These are phyloP conservation scores for Datnioides undecimradiatus DNA, from an alignment of 2,113 vertebrate species.

Conservation along the genomic window DNA sequence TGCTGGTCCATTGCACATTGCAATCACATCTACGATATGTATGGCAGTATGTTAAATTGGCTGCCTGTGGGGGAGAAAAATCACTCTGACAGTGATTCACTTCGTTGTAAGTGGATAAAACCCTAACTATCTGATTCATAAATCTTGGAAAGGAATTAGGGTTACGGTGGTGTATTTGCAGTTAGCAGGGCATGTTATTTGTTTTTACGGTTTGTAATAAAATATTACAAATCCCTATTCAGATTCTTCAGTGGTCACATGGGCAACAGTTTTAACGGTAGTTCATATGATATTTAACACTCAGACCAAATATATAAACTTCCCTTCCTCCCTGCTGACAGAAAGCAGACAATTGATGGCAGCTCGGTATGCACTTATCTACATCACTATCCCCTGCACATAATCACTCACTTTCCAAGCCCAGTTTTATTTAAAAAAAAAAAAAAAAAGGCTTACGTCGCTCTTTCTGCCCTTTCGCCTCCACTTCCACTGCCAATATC, in stretches of 20 bases:
- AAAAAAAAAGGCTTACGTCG: background rate
- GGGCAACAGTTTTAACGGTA: background rate
- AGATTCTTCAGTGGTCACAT: background rate
- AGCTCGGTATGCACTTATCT: constrained; percentile 10
- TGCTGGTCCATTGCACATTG: background rate
- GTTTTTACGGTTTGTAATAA: no score
- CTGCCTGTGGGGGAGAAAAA: background rate
- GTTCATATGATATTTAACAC: background rate
- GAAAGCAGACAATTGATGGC: constrained; percentile 25
- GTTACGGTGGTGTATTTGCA: no score
- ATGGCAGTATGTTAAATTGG: background rate
- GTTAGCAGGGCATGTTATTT: no score
- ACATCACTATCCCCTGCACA: constrained; percentile 16
- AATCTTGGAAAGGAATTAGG: background rate
- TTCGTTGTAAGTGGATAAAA: background rate
- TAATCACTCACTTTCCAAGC: constrained; percentile 30
- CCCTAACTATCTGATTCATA: background rate
- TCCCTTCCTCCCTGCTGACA: background rate
- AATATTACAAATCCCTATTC: no score
- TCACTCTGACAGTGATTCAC: background rate
- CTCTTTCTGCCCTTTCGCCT: background rate
- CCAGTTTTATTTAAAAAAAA: constrained; percentile 14
- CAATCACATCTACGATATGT: background rate
- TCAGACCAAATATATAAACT: background rate
- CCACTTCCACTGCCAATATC: constrained; percentile 29